Conservation (phyloP, 2,113 vertebrate genomes). For the Pimephales promelas region DNA sequence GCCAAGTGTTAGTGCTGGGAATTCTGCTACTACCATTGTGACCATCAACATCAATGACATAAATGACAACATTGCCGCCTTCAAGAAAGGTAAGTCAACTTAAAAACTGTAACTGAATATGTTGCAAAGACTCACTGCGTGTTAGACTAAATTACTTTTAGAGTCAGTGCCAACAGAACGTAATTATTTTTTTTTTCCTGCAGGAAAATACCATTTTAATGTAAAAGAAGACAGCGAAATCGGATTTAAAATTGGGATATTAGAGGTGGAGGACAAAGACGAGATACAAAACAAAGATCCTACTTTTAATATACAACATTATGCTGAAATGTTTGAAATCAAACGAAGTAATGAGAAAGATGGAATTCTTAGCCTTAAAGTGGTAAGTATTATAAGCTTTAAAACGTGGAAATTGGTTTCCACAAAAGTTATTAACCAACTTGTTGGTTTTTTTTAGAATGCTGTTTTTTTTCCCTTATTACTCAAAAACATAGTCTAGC, state of each 20-base stretch:
- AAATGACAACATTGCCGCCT: constrained; percentile 90
- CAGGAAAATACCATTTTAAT: constrained; percentile 74
- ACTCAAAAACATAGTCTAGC: no score
- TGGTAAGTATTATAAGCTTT: constrained; percentile 74
- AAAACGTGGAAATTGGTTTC: no score
- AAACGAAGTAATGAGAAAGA: constrained; percentile 75
- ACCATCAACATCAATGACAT: constrained; percentile 81
- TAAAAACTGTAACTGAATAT: not conserved
- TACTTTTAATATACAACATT: constrained; percentile 74
- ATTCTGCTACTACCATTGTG: constrained; percentile 82
- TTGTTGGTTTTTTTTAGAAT: no score
- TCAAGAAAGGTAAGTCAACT: constrained; percentile 77
- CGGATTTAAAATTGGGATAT: constrained; percentile 75
- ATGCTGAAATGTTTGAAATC: constrained; percentile 75
- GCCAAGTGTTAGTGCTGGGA: constrained; percentile 68
- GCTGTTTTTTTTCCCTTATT: no score
- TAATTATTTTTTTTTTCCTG: not conserved
- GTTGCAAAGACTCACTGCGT: not conserved
- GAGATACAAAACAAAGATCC: constrained; percentile 88
- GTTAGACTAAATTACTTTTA: not conserved
- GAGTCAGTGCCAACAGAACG: not conserved
- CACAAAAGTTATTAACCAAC: no score
- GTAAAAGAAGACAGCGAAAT: constrained; percentile 82
- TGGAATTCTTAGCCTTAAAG: constrained; percentile 82
- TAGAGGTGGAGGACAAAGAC: constrained; percentile 84